Conservation (phyloP, 2,888 invertebrate species). For the Nemurella pictetii region DNA sequence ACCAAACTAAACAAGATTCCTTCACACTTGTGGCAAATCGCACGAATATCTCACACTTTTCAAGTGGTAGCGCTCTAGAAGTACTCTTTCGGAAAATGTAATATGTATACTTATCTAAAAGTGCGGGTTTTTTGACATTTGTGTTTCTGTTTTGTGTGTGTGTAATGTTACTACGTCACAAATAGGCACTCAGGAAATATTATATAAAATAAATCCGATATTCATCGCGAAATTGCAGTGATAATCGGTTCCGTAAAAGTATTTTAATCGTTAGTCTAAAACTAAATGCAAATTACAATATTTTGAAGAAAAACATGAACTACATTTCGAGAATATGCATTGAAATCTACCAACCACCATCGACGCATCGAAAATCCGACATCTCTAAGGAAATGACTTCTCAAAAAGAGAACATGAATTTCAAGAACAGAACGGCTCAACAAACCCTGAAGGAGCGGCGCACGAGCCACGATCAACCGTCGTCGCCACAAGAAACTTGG, state of each 20-base stretch:
- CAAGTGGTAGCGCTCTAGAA: not conserved
- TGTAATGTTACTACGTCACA: constrained; percentile 19
- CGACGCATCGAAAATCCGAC: not conserved
- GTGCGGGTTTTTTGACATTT: constrained; percentile 15
- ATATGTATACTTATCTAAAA: constrained; percentile 2
- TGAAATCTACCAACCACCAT: not conserved
- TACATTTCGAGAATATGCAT: not conserved
- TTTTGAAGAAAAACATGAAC: not conserved
- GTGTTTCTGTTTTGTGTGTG: constrained; percentile 19
- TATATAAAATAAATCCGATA: not conserved
- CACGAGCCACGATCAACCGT: no score
- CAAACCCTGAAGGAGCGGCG: not conserved
- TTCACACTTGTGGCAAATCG: not conserved
- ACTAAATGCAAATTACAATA: not conserved
- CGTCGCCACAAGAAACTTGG: not conserved
- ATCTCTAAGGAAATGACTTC: no score
- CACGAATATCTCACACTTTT: not conserved
- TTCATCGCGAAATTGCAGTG: not conserved
- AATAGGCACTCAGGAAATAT: constrained; percentile 32
- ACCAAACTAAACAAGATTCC: not conserved
- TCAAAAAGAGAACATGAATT: not conserved
- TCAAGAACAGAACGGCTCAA: not conserved
- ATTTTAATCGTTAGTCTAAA: not conserved
- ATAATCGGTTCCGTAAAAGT: not conserved
- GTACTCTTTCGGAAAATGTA: not conserved